phyloP scores from a whole-genome alignment of 2,888 invertebrate species.

The Allygus modestus region DNA sequence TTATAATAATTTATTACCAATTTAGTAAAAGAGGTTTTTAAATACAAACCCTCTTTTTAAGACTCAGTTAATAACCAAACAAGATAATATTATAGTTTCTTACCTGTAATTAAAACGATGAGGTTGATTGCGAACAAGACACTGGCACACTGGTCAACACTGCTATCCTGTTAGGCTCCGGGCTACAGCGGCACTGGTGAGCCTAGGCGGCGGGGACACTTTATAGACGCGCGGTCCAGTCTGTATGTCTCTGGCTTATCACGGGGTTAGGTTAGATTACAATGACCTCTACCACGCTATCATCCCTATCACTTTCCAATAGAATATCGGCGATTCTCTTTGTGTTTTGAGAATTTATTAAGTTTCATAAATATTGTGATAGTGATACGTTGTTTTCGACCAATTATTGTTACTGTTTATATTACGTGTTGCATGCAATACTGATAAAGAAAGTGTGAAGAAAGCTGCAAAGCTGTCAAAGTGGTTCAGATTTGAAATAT shows the following conservation, averaged over 20 bases:
- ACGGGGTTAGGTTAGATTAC: neutral
- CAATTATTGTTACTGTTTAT: no score
- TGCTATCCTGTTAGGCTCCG: neutral
- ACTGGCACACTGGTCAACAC: neutral
- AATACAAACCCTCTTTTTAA: no score
- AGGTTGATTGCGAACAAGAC: neutral
- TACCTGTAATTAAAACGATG: neutral
- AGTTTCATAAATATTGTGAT: neutral
- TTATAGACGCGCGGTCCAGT: constrained; percentile 19
- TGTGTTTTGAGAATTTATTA: constrained; percentile 6
- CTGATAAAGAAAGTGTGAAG: no score
- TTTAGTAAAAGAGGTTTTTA: no score
- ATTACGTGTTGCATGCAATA: no score
- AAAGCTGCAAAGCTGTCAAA: no score
- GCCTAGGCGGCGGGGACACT: neutral
- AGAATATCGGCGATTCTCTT: constrained; percentile 10
- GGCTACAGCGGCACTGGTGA: neutral
- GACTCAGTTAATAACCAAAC: no score
- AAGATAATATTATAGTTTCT: neutral
- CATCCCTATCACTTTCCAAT: neutral
- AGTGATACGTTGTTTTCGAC: neutral
- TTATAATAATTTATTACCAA: no score
- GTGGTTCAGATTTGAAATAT: no score
- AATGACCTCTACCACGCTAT: constrained; percentile 3
- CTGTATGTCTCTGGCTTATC: constrained; percentile 35